These are phyloP conservation scores for Drosophila anceps DNA, from an alignment of 2,888 invertebrate genomes.

Conservation along the genomic window DNA sequence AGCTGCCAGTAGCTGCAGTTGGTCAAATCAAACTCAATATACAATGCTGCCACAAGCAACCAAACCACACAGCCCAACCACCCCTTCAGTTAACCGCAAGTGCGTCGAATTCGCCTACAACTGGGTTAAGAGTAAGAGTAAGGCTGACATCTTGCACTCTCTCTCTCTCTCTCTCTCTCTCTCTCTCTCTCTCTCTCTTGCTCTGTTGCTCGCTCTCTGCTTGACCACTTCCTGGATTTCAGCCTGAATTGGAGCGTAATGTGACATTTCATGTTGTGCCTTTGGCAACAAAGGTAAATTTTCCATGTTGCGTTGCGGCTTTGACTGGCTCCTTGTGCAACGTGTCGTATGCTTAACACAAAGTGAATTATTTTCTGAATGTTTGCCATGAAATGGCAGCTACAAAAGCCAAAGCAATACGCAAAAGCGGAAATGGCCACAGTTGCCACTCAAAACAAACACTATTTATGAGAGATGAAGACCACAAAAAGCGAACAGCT, in stretches of 20 bases:
- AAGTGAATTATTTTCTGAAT: conserved; percentile 49
- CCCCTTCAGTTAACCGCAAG: conserved; percentile 16
- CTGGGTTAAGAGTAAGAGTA: conserved; percentile 48
- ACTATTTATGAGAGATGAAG: conserved; percentile 1
- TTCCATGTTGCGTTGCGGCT: conserved; percentile 31
- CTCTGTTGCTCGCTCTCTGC: conserved; percentile 8
- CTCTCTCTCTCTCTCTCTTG: too few species aligned
- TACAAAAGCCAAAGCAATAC: background rate
- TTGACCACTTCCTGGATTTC: conserved; percentile 76
- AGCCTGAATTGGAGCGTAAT: conserved; percentile 76
- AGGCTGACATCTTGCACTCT: background rate
- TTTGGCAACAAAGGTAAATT: conserved; percentile 41
- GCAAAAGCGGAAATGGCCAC: conserved; percentile 3
- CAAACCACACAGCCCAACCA: background rate
- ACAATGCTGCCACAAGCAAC: conserved; percentile 8
- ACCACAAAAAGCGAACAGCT: background rate
- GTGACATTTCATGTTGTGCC: conserved; percentile 69
- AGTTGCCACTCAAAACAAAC: background rate
- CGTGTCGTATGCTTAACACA: conserved; percentile 65
- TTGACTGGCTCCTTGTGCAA: conserved; percentile 38
- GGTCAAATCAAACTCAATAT: conserved; percentile 30
- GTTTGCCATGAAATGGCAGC: conserved; percentile 22
- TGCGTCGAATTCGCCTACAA: conserved; percentile 28
- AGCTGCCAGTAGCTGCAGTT: conserved; percentile 23
- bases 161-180: background rate